Base-by-base conservation (phyloP, 64 coral and sea anemone genomes). In the Actinia equina region DNA sequence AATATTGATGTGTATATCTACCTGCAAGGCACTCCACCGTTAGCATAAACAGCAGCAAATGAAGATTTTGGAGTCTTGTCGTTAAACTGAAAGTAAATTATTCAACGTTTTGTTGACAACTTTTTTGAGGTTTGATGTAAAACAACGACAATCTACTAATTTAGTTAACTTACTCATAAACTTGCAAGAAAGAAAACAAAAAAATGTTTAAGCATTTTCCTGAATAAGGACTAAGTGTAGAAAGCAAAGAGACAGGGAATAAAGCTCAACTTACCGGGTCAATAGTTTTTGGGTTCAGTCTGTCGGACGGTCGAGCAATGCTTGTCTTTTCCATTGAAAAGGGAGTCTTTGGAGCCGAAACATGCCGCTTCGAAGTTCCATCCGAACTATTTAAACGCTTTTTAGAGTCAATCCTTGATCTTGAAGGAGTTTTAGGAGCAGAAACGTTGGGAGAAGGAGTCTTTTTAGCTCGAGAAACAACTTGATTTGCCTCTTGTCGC, bases 1-100 rank as follows among this genome's bases (percentile, higher is more conserved):
- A 41, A 42, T 2, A 74, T 15, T 0, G 0, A 49, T 27, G 11
- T 27, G 11, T 30, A 16, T 74, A 14, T 74, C 82, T 92, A 94
- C 95, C 95, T 91, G 89, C 95, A 98, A 0, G 95, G 95, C 41
- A 98, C 95, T 46, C 95, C 92, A 27, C 95, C 95, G 77, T 94
- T 98, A 55, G 89, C 87, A 67, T 98, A 98, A 79, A 94, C 89
- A 22, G 95, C 92, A 70, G 95, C 95, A 98, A 98, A 98, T 18
- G 95, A 94, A 53, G 92, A 94, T 63, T 98, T 94, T 3, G 89
- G 89, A 17, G 89, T 94, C 81, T 89, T 92, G 63, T 94, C 95
- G 59, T 94, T 98, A 43, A 97, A 97, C 94, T 97, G 60, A 51
- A 97, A 97, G 83, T 62, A 5, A 65, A 82, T 37, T 26, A 27